Base-by-base conservation (phyloP, 2,113 vertebrate genomes). In the Sitta europaea region DNA sequence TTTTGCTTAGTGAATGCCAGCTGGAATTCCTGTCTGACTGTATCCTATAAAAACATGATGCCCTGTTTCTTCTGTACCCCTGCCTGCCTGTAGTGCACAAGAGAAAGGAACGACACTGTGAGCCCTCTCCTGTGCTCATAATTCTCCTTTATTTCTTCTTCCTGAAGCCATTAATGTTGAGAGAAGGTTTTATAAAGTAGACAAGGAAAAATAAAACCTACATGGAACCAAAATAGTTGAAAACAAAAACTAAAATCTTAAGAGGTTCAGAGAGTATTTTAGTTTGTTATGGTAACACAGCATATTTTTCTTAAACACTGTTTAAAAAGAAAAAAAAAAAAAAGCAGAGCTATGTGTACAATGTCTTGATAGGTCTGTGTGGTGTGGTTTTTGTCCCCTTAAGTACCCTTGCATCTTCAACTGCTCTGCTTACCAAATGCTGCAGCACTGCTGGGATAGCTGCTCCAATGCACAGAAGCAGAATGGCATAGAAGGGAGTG, bases 301-400 rank as follows among this genome's bases (percentile, higher is more conserved):
- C 70, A 79, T 95, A 91, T 96, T 94, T 93, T 62, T 97, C 91
- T 94, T 97, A 97, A 80, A 91, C 91, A 90, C 88, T 79, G 10
- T 94, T 92, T 77, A 75, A 93, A 96, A 90, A 85, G 4, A 55
- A 68, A 50, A 33, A 35, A 48, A 29, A 25, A 36, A 45, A 18
- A 53, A 72, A 68, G 24, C 68, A 62, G 94, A 84, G 38, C 35
- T 94, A 58, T 0, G 0, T 90, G 61, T 88, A 71, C 65, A 78
- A 42, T 12, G 18, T 87, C 93, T 97, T 81, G 50, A 3, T 82
- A 76, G 66, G 70, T 97, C 93, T 90, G 82, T 76, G 82, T 95
- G 80, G 82, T 90, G 96, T 96, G 82, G 1, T 29, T 92, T 89
- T 90, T 82, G 86, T 91, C 82, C 90, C 75, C 57, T 92, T 87